Conservation (phyloP, 2,113 vertebrate species). For the Crotalus helleri region DNA sequence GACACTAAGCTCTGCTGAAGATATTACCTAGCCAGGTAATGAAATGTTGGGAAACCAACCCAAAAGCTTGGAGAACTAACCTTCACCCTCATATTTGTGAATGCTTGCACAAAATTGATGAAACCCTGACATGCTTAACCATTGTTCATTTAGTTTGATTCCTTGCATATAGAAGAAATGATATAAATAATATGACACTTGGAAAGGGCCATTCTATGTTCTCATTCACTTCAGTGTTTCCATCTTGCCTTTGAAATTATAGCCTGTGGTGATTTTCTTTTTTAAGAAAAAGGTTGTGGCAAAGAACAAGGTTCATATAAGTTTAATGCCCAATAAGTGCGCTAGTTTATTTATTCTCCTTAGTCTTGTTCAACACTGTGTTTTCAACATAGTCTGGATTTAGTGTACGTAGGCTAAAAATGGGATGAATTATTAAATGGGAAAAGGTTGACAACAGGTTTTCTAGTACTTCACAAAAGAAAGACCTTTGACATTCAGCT, state of each 20-base stretch:
- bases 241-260: slow-evolving; percentile 70
- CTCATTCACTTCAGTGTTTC: slow-evolving; percentile 67
- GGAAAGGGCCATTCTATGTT: slow-evolving; percentile 68
- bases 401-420: slow-evolving; percentile 73
- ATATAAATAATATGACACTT: slow-evolving; percentile 78
- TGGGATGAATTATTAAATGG: slow-evolving; percentile 80
- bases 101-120: slow-evolving; percentile 80
- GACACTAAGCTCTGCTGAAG: too few relatives aligned
- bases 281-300: neutral
- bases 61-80: too few relatives aligned
- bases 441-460: slow-evolving; percentile 75
- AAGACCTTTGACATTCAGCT: slow-evolving; percentile 77
- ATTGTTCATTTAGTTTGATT: slow-evolving; percentile 82
- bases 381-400: slow-evolving; percentile 75
- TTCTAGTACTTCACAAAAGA: slow-evolving; percentile 75
- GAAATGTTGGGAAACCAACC: too few relatives aligned
- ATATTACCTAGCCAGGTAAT: too few relatives aligned
- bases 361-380: slow-evolving; percentile 73
- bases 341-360: slow-evolving; percentile 74
- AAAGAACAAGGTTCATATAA: slow-evolving; percentile 75
- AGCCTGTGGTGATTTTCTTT: slow-evolving; percentile 71
- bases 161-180: slow-evolving; percentile 80
- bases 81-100: slow-evolving; percentile 71
- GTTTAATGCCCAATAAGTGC: slow-evolving; percentile 78
- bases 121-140: slow-evolving; percentile 82